Conservation (phyloP, 2,113 vertebrate genomes). For the Aix galericulata region DNA sequence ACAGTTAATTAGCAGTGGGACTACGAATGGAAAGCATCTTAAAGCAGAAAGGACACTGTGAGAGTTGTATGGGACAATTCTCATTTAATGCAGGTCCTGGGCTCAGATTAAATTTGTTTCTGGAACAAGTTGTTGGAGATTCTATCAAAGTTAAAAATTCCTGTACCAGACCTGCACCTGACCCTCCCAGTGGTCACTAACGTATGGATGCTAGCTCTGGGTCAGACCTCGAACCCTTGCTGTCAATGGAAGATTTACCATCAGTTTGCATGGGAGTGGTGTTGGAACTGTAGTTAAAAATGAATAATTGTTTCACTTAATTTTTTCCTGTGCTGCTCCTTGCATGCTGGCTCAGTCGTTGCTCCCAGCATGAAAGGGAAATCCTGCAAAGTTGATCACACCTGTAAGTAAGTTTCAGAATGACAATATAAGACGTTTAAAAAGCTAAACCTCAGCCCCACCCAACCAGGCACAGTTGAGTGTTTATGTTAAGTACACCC, state of each 20-base stretch:
- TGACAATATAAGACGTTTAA: constrained; percentile 25
- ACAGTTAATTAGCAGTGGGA: not conserved
- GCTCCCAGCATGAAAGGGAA: constrained; percentile 51
- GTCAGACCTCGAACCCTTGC: not conserved
- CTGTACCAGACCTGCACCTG: not conserved
- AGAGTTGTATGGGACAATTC: not conserved
- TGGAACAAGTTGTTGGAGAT: not conserved
- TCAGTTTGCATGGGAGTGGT: not conserved
- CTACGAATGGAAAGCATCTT: not conserved
- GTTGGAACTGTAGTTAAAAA: not conserved
- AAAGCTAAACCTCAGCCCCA: constrained; percentile 48
- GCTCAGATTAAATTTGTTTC: not conserved
- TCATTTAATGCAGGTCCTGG: not conserved
- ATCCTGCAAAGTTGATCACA: constrained; percentile 38
- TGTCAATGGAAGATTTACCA: not conserved
- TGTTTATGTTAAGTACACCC: not conserved
- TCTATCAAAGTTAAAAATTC: not conserved
- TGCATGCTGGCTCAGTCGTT: not conserved
- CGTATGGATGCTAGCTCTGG: not conserved
- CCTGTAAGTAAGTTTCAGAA: constrained; percentile 50
- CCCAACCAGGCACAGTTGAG: not conserved
- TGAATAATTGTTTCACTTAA: not conserved
- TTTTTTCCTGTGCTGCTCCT: constrained; percentile 6
- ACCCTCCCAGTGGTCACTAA: not conserved
- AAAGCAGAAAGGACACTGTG: not conserved